A percentile compares a stretch with the other conserved stretches of the same genome.
These are phyloP conservation scores for Leptinotarsa undecemlineata DNA, from an alignment of 1,140 invertebrate species.

Conservation along the genomic window DNA sequence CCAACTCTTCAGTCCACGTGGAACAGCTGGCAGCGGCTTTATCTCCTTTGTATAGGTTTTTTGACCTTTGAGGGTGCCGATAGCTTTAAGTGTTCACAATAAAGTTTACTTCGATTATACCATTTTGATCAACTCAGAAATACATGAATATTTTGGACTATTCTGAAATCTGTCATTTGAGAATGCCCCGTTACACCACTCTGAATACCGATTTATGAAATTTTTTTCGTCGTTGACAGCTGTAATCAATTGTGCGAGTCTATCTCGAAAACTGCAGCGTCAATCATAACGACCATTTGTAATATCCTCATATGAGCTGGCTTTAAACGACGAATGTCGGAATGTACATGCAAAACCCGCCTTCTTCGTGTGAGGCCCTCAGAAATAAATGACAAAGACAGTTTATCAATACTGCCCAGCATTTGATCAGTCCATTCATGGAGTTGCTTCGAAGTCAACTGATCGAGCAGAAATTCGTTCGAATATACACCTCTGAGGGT, in stretches of 20 bases:
- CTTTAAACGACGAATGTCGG: not conserved
- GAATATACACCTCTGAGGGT: not conserved
- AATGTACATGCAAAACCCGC: conserved; percentile 31
- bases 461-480: not conserved
- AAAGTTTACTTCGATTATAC: too few species aligned
- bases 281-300: not conserved
- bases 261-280: not conserved
- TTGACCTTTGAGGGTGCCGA: too few species aligned
- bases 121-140: too few species aligned
- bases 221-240: not conserved
- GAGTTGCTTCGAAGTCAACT: not conserved
- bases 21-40: too few species aligned
- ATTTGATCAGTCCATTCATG: not conserved
- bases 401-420: conserved; percentile 32
- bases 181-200: too few species aligned
- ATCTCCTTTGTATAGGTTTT: too few species aligned
- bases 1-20: too few species aligned
- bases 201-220: too few species aligned
- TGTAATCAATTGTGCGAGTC: not conserved
- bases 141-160: too few species aligned
- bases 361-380: conserved; percentile 31
- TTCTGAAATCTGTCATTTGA: too few species aligned
- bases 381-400: conserved; percentile 29
- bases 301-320: not conserved
- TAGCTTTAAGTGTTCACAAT: too few species aligned